These are phyloP conservation scores for Chymomyza caudatula DNA, from an alignment of 2,888 invertebrate species.

Conservation along the genomic window DNA sequence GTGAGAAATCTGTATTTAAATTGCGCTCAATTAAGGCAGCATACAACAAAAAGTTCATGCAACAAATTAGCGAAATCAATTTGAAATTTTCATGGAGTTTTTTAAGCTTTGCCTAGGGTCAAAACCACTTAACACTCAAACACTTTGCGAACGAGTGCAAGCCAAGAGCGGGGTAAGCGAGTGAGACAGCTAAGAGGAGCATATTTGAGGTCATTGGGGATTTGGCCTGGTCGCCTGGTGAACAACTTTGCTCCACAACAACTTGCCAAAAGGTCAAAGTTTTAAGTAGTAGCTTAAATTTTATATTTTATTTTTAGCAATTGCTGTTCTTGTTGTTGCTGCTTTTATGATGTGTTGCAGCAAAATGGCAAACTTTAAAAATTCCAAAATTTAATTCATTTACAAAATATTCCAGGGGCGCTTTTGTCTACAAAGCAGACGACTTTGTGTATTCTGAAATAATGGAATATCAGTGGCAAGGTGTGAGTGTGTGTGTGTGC, in stretches of 20 bases:
- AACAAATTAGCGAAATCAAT: conserved; percentile 39
- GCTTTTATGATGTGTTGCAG: conserved; percentile 28
- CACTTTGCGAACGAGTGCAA: not conserved
- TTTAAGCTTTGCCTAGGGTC: conserved; percentile 17
- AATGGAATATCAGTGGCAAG: not conserved
- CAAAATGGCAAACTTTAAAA: not conserved
- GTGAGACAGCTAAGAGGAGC: not conserved
- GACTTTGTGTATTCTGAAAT: not conserved
- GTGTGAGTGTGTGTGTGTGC: not conserved
- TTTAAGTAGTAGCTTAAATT: conserved; percentile 43
- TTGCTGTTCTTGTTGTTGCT: not conserved
- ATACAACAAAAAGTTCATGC: conserved; percentile 19
- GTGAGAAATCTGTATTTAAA: conserved; percentile 18
- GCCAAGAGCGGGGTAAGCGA: not conserved
- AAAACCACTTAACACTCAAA: conserved; percentile 30
- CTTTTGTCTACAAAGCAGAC: no score
- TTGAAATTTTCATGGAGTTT: conserved; percentile 19
- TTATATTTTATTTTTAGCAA: conserved; percentile 19
- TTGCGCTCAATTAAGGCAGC: conserved; percentile 4
- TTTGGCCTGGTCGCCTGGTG: conserved; percentile 9
- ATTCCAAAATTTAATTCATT: conserved; percentile 39
- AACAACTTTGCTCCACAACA: conserved; percentile 30
- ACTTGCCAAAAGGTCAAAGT: conserved; percentile 37
- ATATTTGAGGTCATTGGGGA: conserved; percentile 52
- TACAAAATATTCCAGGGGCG: conserved; percentile 3